Conservation (phyloP, 2,888 invertebrate genomes). For the Nephrotoma flavescens region DNA sequence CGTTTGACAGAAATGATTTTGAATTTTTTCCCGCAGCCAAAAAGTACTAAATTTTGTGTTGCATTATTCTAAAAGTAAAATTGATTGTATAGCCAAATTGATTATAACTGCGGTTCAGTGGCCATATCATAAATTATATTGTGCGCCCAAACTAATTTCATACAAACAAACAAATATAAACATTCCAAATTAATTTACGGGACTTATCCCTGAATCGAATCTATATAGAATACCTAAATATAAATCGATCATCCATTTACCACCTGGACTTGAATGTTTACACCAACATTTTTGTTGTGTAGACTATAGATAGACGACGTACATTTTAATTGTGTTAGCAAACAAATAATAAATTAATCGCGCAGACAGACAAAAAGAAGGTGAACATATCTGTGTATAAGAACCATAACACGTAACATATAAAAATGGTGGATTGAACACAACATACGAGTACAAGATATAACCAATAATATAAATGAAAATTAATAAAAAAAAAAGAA, state of each 20-base stretch:
- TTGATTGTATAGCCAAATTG: not conserved
- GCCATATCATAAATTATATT: not conserved
- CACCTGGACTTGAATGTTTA: not conserved
- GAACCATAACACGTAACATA: not conserved
- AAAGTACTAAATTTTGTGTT: too few species aligned
- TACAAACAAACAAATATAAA: not conserved
- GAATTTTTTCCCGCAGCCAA: too few species aligned
- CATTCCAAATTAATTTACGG: not conserved
- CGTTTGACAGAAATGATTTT: too few species aligned
- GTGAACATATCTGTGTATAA: not conserved
- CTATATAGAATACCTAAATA: not conserved
- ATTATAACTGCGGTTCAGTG: not conserved
- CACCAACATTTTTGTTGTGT: not conserved
- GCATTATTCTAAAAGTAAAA: too few species aligned
- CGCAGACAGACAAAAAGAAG: not conserved
- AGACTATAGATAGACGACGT: not conserved
- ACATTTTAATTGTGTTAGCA: not conserved
- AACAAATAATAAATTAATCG: not conserved
- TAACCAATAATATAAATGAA: not conserved
- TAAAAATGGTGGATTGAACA: not conserved
- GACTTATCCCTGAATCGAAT: not conserved
- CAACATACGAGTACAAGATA: not conserved
- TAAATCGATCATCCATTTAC: not conserved
- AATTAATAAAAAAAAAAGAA: not conserved
- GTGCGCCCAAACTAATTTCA: not conserved